Evolutionary conservation across 2,797 vertebrate species (phyloP), one percentile per base, ranked within the genome.

Genomic region (Hippoglossus hippoglossus): DNA sequence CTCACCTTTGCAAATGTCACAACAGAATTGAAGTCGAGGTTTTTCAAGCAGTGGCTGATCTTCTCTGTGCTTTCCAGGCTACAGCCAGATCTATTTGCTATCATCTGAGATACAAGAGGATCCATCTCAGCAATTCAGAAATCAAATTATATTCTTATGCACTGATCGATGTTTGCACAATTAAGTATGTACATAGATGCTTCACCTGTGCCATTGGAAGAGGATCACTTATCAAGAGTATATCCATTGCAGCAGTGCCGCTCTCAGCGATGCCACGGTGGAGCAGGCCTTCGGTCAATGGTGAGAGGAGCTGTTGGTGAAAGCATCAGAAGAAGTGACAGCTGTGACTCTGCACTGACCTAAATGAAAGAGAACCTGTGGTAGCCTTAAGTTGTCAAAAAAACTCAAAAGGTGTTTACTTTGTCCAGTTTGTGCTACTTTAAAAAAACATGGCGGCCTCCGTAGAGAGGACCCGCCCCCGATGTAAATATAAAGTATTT

Each of bases 211-310:
- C 64, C 3, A 6, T 0, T 26, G 79, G 49, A 19, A 92, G 71
- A 46, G 90, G 86, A 50, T 92, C 19, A 9, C 31, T 3, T 2
- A 0, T 0, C 0, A 88, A 0, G 0, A 92, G 0, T 0, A 11
- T 0, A 18, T 77, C 63, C 61, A 94, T 79, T 1, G 75, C 81
- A 67, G 93, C 92, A 7, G 93, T 94, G 50, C 95, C 95, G 21
- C 95, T 95, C 73, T 95, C 81, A 69, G 95, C 92, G 50, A 95
- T 95, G 21, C 80, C 94, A 28, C 3, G 82, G 22, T 90, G 92
- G 62, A 94, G 79, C 19, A 95, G 85, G 10, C 94, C 94, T 1
- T 88, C n/a, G 46, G 93, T 85, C 71, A 95, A 34, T 2, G 93
- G 93, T 1, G 94, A 94, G 11, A 94, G 85, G 69, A 93, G 79